Percentiles rank a stretch among this genome's conserved stretches.
Conservation (phyloP, 2,888 invertebrate genomes). For the Nemapogon koenigi region DNA sequence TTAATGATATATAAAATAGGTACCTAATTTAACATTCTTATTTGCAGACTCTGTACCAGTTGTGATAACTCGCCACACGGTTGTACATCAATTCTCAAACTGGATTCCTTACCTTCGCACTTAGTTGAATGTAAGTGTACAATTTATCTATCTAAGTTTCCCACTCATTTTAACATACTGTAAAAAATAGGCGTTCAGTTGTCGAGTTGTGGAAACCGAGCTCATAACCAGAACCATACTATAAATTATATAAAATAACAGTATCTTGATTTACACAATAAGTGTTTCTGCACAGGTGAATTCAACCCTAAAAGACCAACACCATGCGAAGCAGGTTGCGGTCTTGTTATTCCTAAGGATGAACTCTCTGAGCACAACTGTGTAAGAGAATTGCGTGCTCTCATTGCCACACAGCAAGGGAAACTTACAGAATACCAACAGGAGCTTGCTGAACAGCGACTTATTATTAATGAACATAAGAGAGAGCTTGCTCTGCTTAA, state of each 20-base stretch:
- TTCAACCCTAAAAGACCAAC: slow-evolving; percentile 91
- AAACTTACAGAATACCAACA: slow-evolving; percentile 87
- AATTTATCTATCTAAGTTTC: background rate
- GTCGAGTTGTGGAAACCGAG: background rate
- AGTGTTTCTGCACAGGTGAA: slow-evolving; percentile 49
- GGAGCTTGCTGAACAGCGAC: slow-evolving; percentile 84
- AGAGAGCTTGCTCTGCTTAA: slow-evolving; percentile 87
- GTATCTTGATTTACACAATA: too few species aligned
- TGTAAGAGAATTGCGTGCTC: slow-evolving; percentile 82
- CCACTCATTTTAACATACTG: background rate
- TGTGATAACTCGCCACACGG: slow-evolving; percentile 93
- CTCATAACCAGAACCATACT: too few species aligned
- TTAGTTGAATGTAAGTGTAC: slow-evolving; percentile 85
- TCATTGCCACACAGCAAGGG: slow-evolving; percentile 86
- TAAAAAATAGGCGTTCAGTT: background rate
- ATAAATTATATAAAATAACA: too few species aligned
- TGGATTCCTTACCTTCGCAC: slow-evolving; percentile 86
- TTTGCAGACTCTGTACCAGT: slow-evolving; percentile 78
- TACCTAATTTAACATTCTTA: too few species aligned
- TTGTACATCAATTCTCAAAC: slow-evolving; percentile 82
- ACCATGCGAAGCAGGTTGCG: slow-evolving; percentile 93
- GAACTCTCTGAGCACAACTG: slow-evolving; percentile 95
- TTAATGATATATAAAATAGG: slow-evolving; percentile 1
- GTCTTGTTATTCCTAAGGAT: slow-evolving; percentile 93
- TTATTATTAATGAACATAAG: slow-evolving; percentile 88